These are phyloP conservation scores for Hapalemur alaotrensis DNA, from an alignment of 2,797 vertebrate genomes.

Conservation along the genomic window DNA sequence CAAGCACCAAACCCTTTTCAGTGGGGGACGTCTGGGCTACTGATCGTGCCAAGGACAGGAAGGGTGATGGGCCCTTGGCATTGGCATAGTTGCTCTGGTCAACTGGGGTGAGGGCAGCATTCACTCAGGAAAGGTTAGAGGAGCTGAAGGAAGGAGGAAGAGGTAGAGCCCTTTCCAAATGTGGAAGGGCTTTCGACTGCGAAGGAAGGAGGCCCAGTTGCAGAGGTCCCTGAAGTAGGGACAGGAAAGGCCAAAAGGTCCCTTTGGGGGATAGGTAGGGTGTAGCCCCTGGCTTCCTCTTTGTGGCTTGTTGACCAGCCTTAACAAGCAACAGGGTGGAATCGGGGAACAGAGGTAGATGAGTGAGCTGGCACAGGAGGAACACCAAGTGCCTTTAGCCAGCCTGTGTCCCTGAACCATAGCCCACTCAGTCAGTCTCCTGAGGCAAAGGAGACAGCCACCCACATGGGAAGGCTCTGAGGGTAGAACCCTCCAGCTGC, in stretches of 20 bases:
- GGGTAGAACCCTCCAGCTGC: not conserved
- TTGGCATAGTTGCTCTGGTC: not conserved
- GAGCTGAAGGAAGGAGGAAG: not conserved
- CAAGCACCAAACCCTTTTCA: not conserved
- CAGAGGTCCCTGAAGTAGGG: slow-evolving; percentile 6
- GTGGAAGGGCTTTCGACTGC: not conserved
- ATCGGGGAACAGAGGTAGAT: not conserved
- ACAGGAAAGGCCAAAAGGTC: not conserved
- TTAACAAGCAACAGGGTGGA: not conserved
- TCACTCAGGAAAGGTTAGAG: not conserved
- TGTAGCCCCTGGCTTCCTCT: not conserved
- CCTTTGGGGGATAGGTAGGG: not conserved
- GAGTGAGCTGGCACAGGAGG: slow-evolving; percentile 9
- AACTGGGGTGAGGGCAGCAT: not conserved
- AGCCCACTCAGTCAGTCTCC: slow-evolving; percentile 43
- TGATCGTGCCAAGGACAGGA: not conserved
- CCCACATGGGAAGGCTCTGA: not conserved
- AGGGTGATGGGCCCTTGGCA: slow-evolving; percentile 12
- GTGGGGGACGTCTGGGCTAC: not conserved
- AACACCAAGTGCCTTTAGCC: slow-evolving; percentile 41
- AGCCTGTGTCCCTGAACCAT: not conserved
- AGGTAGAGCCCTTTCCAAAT: not conserved
- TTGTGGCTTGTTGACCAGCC: not conserved
- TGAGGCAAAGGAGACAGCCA: slow-evolving; percentile 39
- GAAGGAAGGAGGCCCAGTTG: not conserved